These are phyloP conservation scores for Epinephelus moara DNA, from an alignment of 2,113 vertebrate genomes.

Conservation along the genomic window DNA sequence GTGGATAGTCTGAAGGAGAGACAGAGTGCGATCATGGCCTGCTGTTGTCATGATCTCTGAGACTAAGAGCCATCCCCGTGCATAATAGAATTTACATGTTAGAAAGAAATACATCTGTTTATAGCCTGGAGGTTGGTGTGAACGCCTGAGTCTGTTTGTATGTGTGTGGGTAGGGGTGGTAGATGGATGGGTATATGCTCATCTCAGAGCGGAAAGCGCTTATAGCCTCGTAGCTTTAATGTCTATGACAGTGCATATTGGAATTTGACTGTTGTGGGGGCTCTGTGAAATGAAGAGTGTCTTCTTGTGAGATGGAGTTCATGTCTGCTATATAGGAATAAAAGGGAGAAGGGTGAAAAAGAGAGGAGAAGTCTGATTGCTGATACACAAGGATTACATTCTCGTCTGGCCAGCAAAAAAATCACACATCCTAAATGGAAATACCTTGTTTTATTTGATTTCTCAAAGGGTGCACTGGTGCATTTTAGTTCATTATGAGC, in stretches of 20 bases:
- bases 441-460: background rate
- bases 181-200: constrained; percentile 48
- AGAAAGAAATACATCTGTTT: constrained; percentile 57
- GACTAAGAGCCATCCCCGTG: constrained; percentile 34
- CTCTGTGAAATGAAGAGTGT: constrained; percentile 24
- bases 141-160: constrained; percentile 38
- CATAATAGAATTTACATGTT: constrained; percentile 62
- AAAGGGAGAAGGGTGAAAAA: background rate
- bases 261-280: constrained; percentile 31
- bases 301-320: constrained; percentile 37
- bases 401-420: constrained; percentile 3
- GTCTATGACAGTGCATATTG: constrained; percentile 38
- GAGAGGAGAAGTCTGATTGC: background rate
- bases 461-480: background rate
- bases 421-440: background rate
- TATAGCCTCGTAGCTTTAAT: constrained; percentile 39
- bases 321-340: background rate
- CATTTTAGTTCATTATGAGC: background rate
- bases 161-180: constrained; percentile 43
- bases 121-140: constrained; percentile 58
- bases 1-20: constrained; percentile 41
- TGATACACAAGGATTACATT: constrained; percentile 16
- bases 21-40: constrained; percentile 22
- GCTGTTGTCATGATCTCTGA: constrained; percentile 62
- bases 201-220: constrained; percentile 19